phyloP scores from a whole-genome alignment of 2,113 vertebrate species.

The Benitochromis conjunctus region DNA sequence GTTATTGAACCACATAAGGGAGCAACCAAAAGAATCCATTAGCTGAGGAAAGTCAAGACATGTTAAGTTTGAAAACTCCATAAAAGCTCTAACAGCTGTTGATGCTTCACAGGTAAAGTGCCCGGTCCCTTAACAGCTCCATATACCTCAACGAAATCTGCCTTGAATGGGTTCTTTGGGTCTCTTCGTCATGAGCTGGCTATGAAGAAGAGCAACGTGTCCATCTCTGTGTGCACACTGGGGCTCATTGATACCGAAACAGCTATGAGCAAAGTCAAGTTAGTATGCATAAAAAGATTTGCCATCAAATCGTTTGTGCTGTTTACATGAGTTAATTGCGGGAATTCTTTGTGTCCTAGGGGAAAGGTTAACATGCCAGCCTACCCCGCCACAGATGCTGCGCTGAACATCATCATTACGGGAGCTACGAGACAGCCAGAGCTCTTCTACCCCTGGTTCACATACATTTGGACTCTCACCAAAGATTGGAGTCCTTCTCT shows the following conservation, averaged over 20 bases:
- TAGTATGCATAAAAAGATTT: not conserved
- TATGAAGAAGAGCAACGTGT: slow-evolving; percentile 78
- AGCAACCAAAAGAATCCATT: not conserved
- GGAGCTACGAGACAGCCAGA: slow-evolving; percentile 64
- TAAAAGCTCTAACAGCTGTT: not conserved
- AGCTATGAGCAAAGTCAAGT: slow-evolving; percentile 77
- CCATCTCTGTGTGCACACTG: slow-evolving; percentile 79
- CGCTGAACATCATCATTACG: slow-evolving; percentile 74
- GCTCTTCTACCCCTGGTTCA: slow-evolving; percentile 79
- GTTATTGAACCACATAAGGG: not conserved
- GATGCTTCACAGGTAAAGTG: slow-evolving; percentile 71
- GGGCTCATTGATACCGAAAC: slow-evolving; percentile 79
- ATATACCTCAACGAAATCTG: slow-evolving; percentile 82
- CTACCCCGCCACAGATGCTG: slow-evolving; percentile 76
- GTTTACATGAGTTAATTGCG: not conserved
- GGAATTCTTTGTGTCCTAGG: slow-evolving; percentile 49
- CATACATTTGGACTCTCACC: slow-evolving; percentile 22
- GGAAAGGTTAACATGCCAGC: slow-evolving; percentile 57
- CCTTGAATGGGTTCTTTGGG: slow-evolving; percentile 83
- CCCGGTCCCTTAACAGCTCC: slow-evolving; percentile 73
- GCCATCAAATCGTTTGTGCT: not conserved
- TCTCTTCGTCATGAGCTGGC: slow-evolving; percentile 77
- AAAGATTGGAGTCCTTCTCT: slow-evolving; percentile 70
- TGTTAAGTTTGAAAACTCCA: not conserved
- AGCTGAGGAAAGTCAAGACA: not conserved